phyloP scores from a whole-genome alignment of 2,797 vertebrate species.

The Harpagifer antarcticus region DNA sequence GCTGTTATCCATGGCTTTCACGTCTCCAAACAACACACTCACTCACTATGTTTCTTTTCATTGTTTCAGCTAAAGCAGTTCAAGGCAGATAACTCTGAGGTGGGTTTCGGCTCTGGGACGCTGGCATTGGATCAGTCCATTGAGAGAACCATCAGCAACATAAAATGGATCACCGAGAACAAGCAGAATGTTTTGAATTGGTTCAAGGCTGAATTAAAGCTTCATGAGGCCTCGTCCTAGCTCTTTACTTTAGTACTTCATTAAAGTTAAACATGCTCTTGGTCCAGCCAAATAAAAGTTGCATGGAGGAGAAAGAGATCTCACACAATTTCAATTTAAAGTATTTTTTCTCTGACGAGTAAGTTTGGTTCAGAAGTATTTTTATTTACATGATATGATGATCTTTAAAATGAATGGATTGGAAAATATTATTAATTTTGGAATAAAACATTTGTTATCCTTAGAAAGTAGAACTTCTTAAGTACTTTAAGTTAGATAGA shows the following conservation, averaged over 20 bases:
- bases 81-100: constrained; percentile 80
- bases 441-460: neutral
- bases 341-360: neutral
- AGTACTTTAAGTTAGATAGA: neutral
- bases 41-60: neutral
- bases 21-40: neutral
- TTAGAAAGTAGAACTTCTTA: neutral
- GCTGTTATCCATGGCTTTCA: neutral
- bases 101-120: constrained; percentile 91
- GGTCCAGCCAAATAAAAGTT: neutral
- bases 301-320: neutral
- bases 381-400: neutral
- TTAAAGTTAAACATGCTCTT: neutral
- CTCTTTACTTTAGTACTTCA: neutral
- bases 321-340: neutral
- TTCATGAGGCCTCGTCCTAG: neutral
- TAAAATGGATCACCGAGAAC: constrained; percentile 91
- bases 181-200: constrained; percentile 70
- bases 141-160: constrained; percentile 91
- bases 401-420: neutral
- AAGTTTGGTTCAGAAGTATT: neutral
- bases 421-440: no score
- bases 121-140: constrained; percentile 93
- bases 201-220: constrained; percentile 63
- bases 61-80: constrained; percentile 88